Evolutionary conservation across 92 coral and sea anemone species (phyloP).

Genomic region (Epizoanthus rinbou): DNA sequence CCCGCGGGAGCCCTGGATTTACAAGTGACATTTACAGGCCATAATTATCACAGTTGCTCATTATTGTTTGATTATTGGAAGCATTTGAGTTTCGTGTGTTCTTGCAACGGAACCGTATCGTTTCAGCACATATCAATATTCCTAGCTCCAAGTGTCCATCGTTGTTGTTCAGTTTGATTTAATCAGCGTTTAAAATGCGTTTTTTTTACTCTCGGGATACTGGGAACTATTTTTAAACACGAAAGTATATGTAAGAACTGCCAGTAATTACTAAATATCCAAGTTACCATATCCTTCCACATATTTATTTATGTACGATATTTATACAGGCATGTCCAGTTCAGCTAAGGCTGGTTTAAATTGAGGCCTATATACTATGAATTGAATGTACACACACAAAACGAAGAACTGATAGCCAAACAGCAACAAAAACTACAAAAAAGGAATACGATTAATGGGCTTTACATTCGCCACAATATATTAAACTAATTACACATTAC

Average conservation of each 20-base stretch:
- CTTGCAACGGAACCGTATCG: background rate
- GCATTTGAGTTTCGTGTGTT: background rate
- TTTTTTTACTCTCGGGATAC: background rate
- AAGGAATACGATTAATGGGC: too few relatives aligned
- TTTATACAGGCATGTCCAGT: too few relatives aligned
- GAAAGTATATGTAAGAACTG: background rate
- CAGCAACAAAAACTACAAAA: too few relatives aligned
- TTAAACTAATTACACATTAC: too few relatives aligned
- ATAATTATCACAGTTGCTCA: conserved; percentile 5
- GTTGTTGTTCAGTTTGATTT: background rate
- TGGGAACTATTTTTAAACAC: background rate
- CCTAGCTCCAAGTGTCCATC: background rate
- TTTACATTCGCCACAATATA: too few relatives aligned
- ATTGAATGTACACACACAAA: too few relatives aligned
- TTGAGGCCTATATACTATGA: too few relatives aligned
- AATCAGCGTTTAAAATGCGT: background rate
- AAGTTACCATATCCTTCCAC: too few relatives aligned
- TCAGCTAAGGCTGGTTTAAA: too few relatives aligned
- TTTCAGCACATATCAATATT: background rate
- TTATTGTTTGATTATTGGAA: background rate
- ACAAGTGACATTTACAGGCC: background rate
- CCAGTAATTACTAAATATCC: background rate
- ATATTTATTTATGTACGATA: too few relatives aligned
- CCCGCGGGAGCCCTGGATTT: too few relatives aligned
- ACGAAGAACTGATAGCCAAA: too few relatives aligned